phyloP scores from a whole-genome alignment of 2,797 vertebrate species.

The Dallia pectoralis region DNA sequence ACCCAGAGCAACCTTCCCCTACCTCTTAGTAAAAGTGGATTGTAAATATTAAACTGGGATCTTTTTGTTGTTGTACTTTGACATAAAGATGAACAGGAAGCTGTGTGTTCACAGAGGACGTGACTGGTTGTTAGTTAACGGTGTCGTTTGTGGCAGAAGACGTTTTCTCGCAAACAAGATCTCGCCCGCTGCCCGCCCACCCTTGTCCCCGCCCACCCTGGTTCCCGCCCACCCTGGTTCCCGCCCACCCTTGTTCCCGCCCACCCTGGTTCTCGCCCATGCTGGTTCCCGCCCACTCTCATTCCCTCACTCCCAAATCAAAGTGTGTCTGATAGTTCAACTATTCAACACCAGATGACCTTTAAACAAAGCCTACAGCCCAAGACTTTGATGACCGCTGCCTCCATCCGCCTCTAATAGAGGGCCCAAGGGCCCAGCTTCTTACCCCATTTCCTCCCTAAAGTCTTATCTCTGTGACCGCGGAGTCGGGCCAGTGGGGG shows the following conservation, averaged over 20 bases:
- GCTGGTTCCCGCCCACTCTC: constrained; percentile 21
- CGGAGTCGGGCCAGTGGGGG: constrained; percentile 47
- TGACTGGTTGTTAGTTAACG: constrained; percentile 17
- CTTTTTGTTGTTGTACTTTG: constrained; percentile 33
- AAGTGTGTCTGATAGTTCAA: constrained; percentile 63
- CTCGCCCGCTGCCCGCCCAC: constrained; percentile 14
- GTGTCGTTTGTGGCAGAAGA: constrained; percentile 21
- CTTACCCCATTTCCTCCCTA: constrained; percentile 44
- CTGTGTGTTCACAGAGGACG: constrained; percentile 16
- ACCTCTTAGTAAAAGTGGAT: constrained; percentile 8
- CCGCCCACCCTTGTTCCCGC: constrained; percentile 18
- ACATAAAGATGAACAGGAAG: constrained; percentile 46
- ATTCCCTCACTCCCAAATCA: constrained; percentile 42
- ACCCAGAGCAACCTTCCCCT: constrained; percentile 53
- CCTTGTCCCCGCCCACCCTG: constrained; percentile 13
- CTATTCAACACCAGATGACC: constrained; percentile 62
- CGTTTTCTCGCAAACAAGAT: constrained; percentile 21
- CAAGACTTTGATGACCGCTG: constrained; percentile 58
- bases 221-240: constrained; percentile 21
- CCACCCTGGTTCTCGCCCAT: neutral
- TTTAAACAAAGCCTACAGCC: constrained; percentile 62
- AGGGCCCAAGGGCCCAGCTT: constrained; percentile 29
- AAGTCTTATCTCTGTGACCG: constrained; percentile 68
- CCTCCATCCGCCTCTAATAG: constrained; percentile 49
- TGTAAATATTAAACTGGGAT: neutral